Percentiles rank a stretch among this genome's conserved stretches.
Evolutionary conservation across 1,140 invertebrate genomes (phyloP).

Genomic region (Cherax destructor): DNA sequence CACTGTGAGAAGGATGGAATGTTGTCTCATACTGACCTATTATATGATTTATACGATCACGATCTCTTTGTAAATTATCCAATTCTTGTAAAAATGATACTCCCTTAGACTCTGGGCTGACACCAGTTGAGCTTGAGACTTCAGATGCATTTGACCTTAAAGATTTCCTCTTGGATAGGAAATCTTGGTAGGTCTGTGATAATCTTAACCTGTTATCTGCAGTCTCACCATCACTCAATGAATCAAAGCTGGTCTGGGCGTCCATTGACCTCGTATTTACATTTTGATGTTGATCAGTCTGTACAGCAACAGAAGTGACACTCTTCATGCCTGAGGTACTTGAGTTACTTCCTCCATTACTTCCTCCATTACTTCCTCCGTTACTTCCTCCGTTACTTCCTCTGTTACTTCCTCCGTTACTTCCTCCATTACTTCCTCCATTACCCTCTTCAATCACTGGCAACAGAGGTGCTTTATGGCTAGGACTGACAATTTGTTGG

Average conservation of each 20-base stretch:
- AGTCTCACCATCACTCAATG: conserved; percentile 36
- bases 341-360: neutral
- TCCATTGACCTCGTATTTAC: conserved; percentile 13
- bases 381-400: conserved; percentile 1
- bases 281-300: conserved; percentile 38
- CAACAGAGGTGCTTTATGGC: conserved; percentile 9
- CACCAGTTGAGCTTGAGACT: neutral
- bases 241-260: conserved; percentile 50
- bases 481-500: conserved; percentile 42
- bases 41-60: conserved; percentile 36
- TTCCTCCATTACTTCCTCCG: conserved; percentile 7
- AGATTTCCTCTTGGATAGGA: neutral
- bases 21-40: conserved; percentile 16
- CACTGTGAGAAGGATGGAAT: neutral
- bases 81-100: conserved; percentile 14
- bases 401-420: conserved; percentile 13
- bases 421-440: neutral
- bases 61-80: conserved; percentile 20
- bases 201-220: neutral
- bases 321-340: neutral
- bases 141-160: neutral
- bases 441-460: conserved; percentile 33
- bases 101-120: neutral
- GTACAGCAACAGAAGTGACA: conserved; percentile 50
- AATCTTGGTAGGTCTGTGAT: neutral